Base-by-base conservation (phyloP, 2,888 invertebrate genomes). In the Sialis lutaria region DNA sequence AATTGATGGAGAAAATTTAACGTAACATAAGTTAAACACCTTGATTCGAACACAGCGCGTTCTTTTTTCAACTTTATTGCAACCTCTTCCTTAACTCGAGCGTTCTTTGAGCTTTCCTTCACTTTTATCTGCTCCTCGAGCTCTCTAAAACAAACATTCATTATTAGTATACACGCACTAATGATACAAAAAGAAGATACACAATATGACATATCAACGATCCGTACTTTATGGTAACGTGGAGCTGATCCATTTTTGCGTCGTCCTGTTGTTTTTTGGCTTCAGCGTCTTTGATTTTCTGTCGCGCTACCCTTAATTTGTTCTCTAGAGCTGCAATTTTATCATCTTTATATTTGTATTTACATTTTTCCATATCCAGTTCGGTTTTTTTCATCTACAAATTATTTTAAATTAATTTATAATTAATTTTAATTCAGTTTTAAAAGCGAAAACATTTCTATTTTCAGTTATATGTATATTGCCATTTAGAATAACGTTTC, bases 1-100 rank as follows among this genome's bases (percentile, higher is more conserved):
- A 22, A 22, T 22, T 22, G 22, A 4, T 22, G 22, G 22, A 22
- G 22, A 22, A 22, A 2, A 2, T 22, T 4, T 22, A 22, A 22
- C 22, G 22, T 22, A 22, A 22, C 22, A 22, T 22, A 22, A 22
- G 22, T 22, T 22, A 22, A 22, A 22, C 63, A 65, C 64, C 64
- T 64, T 48, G 62, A 58, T 51, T 64, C 62, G 44, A 61, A 57
- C 46, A 54, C 54, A 32, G 55, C 55, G 34, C 60, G 58, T 44
- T 63, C 62, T 7, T 57, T 54, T 5, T 55, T 56, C 43, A 62
- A 47, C 48, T 60, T 61, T 34, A 60, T 57, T 37, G 63, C 48
- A 30, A 60, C 48, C 30, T 54, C 57, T 44, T 60, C 60, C 48
- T 61, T 58, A 13, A 56, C 55, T 45, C 56, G 60, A 41, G 58